phyloP scores from a whole-genome alignment of 1,140 invertebrate species.

The Meteorus sp. region DNA sequence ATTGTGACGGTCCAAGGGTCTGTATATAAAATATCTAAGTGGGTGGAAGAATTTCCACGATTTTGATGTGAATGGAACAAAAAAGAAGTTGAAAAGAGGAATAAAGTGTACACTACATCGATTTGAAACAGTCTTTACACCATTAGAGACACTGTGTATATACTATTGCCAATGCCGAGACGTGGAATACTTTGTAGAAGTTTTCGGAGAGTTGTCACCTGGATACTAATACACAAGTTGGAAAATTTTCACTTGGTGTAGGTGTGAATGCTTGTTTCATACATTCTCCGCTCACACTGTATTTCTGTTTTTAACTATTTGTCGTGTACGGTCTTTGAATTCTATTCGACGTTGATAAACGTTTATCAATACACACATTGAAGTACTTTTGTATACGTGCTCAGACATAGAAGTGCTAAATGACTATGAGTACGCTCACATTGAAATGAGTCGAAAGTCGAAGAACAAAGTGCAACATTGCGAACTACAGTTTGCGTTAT shows the following conservation, averaged over 20 bases:
- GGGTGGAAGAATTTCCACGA: not conserved
- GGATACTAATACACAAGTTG: not conserved
- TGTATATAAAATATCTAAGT: too few species aligned
- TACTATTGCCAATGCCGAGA: not conserved
- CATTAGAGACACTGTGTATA: slow-evolving; percentile 8
- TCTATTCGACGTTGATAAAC: slow-evolving; percentile 7
- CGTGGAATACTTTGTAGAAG: slow-evolving; percentile 6
- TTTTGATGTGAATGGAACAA: not conserved
- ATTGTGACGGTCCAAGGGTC: too few species aligned
- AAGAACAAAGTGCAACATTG: too few species aligned
- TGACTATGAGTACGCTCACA: not conserved
- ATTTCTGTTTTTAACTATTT: not conserved
- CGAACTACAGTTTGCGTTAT: too few species aligned
- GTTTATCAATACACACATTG: slow-evolving; percentile 13
- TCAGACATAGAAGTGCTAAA: not conserved
- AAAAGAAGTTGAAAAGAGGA: not conserved
- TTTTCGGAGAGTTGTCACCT: not conserved
- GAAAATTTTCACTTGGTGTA: not conserved
- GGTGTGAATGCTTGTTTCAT: too few species aligned
- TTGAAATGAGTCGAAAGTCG: too few species aligned
- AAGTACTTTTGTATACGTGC: not conserved
- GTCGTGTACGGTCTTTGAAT: slow-evolving; percentile 4
- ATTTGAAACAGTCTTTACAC: slow-evolving; percentile 4
- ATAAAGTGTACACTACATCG: slow-evolving; percentile 1
- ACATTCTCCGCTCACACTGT: not conserved